Evolutionary conservation across 2,113 vertebrate species (phyloP).

Genomic region (Oceanodroma tethys): DNA sequence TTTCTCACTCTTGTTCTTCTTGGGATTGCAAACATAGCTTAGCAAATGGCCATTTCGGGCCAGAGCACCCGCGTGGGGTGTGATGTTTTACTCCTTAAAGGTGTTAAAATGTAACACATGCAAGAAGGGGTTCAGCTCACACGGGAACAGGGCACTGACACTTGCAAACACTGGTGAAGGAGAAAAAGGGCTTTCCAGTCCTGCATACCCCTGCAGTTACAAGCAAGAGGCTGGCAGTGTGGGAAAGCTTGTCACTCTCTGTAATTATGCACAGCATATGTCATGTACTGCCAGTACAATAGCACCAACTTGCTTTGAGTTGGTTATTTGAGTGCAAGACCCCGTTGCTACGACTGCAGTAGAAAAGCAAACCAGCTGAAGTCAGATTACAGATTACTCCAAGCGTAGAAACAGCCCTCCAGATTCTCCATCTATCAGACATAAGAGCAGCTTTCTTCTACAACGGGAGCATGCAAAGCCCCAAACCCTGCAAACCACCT

Average conservation of each 20-base stretch:
- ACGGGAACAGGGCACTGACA: background rate
- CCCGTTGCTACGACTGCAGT: fast-evolving
- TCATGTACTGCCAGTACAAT: background rate
- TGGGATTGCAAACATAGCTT: background rate
- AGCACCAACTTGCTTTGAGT: background rate
- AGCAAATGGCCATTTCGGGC: background rate
- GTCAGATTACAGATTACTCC: background rate
- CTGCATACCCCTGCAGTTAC: background rate
- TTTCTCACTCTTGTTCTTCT: background rate
- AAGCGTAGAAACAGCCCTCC: background rate
- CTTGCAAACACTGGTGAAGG: background rate
- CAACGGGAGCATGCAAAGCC: background rate
- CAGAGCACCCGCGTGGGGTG: fast-evolving
- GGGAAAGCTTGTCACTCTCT: background rate
- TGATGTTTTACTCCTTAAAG: background rate
- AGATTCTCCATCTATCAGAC: background rate
- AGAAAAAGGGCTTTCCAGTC: background rate
- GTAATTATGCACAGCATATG: background rate
- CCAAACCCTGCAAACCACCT: background rate
- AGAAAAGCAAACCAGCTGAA: background rate
- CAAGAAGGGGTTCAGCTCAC: background rate
- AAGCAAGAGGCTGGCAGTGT: background rate
- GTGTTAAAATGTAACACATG: background rate
- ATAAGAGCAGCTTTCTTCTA: background rate
- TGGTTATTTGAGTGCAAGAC: background rate